phyloP scores from a whole-genome alignment of 2,888 invertebrate genomes.

The Epistrophella euchroma region DNA sequence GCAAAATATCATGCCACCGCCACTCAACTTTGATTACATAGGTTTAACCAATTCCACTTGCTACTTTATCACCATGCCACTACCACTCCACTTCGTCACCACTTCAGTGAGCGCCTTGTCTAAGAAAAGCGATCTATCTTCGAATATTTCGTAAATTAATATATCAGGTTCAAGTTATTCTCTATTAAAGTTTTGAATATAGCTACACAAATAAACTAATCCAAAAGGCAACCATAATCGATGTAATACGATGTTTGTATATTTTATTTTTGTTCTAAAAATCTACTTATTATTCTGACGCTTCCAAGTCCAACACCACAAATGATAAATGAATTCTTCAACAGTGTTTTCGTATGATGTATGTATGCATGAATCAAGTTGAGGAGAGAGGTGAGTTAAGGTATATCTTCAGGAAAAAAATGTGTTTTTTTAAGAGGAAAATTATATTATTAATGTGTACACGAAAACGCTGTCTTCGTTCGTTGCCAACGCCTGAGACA shows the following conservation, averaged over 20 bases:
- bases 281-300: constrained; percentile 61
- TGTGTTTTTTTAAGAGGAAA: constrained; percentile 47
- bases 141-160: not conserved
- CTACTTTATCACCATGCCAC: too few species aligned
- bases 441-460: constrained; percentile 68
- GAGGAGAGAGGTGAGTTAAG: constrained; percentile 10
- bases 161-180: not conserved
- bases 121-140: not conserved
- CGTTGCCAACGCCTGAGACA: constrained; percentile 61
- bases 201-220: not conserved
- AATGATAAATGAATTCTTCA: constrained; percentile 71
- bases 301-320: constrained; percentile 50
- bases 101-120: too few species aligned
- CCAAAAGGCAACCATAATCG: not conserved
- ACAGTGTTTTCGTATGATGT: constrained; percentile 57
- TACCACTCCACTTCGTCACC: too few species aligned
- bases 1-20: too few species aligned
- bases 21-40: too few species aligned
- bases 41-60: too few species aligned
- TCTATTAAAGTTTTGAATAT: not conserved
- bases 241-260: constrained; percentile 24
- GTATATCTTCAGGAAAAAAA: constrained; percentile 8
- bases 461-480: constrained; percentile 48
- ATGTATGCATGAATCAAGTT: not conserved
- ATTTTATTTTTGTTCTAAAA: constrained; percentile 54